Evolutionary conservation across 2,888 invertebrate genomes (phyloP).

Genomic region (Orthosia cruda): DNA sequence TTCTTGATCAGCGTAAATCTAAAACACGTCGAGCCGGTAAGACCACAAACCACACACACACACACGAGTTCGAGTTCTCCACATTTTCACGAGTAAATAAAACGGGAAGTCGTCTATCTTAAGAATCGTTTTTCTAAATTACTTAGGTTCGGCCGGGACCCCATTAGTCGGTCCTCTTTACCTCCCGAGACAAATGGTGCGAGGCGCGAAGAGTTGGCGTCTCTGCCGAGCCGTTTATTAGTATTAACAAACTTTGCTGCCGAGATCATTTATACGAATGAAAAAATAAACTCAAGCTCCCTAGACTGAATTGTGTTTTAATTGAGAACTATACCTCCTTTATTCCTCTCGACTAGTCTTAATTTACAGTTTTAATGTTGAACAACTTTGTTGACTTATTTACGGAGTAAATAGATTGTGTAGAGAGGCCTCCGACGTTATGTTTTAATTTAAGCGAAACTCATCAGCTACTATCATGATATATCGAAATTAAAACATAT

Average conservation of each 20-base stretch:
- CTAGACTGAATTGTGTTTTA: constrained; percentile 71
- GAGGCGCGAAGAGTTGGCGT: constrained; percentile 78
- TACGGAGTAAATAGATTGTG: constrained; percentile 26
- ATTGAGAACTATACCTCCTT: constrained; percentile 71
- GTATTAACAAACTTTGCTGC: constrained; percentile 82
- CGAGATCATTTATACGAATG: constrained; percentile 83
- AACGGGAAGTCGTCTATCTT: constrained; percentile 72
- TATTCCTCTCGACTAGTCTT: constrained; percentile 62
- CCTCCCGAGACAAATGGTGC: constrained; percentile 82
- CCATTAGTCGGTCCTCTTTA: constrained; percentile 82
- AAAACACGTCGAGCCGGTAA: neutral
- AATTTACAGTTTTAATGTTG: constrained; percentile 60
- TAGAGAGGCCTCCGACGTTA: constrained; percentile 27
- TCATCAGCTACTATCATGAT: constrained; percentile 71
- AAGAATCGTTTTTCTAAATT: constrained; percentile 84
- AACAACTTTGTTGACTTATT: constrained; percentile 46
- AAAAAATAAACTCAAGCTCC: constrained; percentile 75
- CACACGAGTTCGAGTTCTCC: constrained; percentile 12
- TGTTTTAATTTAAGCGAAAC: constrained; percentile 71
- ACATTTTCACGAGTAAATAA: constrained; percentile 68
- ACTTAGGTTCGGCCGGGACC: constrained; percentile 77
- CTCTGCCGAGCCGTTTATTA: constrained; percentile 81
- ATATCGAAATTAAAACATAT: constrained; percentile 84
- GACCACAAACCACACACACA: constrained; percentile 8
- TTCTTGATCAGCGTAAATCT: constrained; percentile 31